These are phyloP conservation scores for Araneus ventricosus DNA, from an alignment of 1,140 invertebrate genomes.

Conservation along the genomic window DNA sequence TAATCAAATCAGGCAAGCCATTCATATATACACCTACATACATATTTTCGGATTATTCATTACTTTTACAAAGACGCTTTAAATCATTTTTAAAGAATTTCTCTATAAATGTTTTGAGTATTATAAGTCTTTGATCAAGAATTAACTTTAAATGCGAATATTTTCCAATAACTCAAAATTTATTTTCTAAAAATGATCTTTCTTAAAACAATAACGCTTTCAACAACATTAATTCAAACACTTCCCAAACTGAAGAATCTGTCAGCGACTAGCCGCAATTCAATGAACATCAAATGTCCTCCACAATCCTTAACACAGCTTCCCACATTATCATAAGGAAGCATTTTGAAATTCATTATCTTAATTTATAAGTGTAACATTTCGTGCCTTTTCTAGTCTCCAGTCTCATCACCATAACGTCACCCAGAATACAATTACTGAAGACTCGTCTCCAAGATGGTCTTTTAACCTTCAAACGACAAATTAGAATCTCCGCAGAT, in stretches of 20 bases:
- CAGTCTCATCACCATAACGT: not conserved
- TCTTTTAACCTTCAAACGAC: conserved; percentile 45
- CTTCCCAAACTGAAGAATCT: not conserved
- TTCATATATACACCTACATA: no score
- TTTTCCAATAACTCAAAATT: not conserved
- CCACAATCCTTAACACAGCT: not conserved
- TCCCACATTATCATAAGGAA: not conserved
- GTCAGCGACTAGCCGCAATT: not conserved
- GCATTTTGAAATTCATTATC: conserved; percentile 19
- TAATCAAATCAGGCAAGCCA: no score
- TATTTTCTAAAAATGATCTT: not conserved
- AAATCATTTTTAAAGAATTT: no score
- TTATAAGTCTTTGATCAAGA: no score
- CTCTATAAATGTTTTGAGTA: no score
- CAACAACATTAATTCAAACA: not conserved
- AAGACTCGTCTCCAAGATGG: not conserved
- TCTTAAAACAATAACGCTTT: not conserved
- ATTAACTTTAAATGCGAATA: no score
- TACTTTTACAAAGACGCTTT: no score
- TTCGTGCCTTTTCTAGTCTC: not conserved
- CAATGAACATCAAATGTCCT: not conserved
- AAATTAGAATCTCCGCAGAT: conserved; percentile 35
- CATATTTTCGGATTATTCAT: no score
- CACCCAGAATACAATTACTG: conserved; percentile 24
- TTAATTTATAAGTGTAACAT: not conserved